Evolutionary conservation across 1,140 invertebrate species (phyloP), one percentile per base, ranked within the genome.

Genomic region (Asobara japonica): DNA sequence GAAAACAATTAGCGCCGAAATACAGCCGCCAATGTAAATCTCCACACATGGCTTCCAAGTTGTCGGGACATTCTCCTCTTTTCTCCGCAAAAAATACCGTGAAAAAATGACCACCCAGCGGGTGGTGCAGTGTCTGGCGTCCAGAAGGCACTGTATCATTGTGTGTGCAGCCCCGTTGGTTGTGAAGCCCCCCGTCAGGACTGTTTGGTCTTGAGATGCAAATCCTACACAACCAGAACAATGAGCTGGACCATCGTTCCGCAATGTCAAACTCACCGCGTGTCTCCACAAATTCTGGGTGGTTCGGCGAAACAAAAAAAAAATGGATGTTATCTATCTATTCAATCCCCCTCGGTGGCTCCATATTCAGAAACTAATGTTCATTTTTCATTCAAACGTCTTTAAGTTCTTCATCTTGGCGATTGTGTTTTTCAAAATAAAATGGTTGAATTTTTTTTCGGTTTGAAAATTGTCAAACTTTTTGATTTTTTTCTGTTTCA

Each of bases 181-280:
- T 11, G 45, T 36, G 48, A 61, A 13, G 65, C 56, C 56, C 56
- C 56, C 56, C 25, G 10, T 27, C 25, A 64, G 16, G 69, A 31
- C 27, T 76, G 78, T 80, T 82, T 77, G 69, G 66, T n/a, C 67
- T 71, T 64, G 48, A 71, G 72, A 83, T 81, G 81, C 83, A 80
- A 82, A 82, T 82, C 68, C 70, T 27, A 27, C 36, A 16, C n/a
- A 38, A 29, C 29, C 13, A 11, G 16, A 22, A 66, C 36, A 76
- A 51, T 51, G 45, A 51, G 2, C n/a, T 20, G 45, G 45, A 51
- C 36, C 36, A 38, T 38, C 45, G 45, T 16, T 16, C 45, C 45
- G n/a, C 45, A 51, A 18, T 51, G 20, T 18, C 45, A 51, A 51
- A 51, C 3, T 18, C n/a, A 2, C 45, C 3, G n/a, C 16, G 2